These are phyloP conservation scores for Linnaemya tessellans DNA, from an alignment of 2,888 invertebrate genomes.

Conservation along the genomic window DNA sequence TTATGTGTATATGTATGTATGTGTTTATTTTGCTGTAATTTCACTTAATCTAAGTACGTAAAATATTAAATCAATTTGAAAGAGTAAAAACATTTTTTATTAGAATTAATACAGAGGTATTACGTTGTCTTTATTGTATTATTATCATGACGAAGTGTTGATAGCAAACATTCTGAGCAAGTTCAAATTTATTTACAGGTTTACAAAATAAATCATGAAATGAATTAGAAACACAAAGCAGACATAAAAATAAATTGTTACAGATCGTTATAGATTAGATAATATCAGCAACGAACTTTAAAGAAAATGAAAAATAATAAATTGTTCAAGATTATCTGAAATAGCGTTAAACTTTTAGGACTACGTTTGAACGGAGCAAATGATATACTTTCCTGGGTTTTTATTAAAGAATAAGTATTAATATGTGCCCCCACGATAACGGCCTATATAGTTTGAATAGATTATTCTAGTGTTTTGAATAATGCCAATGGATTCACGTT, in stretches of 20 bases:
- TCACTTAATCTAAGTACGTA: conserved; percentile 43
- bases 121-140: conserved; percentile 13
- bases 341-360: too few species aligned
- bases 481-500: too few species aligned
- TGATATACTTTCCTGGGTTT: too few species aligned
- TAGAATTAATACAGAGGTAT: conserved; percentile 34
- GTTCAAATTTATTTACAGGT: conserved; percentile 33
- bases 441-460: too few species aligned
- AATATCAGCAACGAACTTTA: neutral
- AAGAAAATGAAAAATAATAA: neutral
- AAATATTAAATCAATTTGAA: conserved; percentile 43
- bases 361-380: too few species aligned
- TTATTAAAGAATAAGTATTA: too few species aligned
- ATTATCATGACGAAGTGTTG: conserved; percentile 21
- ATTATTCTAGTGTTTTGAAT: too few species aligned
- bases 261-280: conserved; percentile 10
- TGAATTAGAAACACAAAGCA: neutral
- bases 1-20: conserved; percentile 2
- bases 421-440: too few species aligned
- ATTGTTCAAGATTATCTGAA: too few species aligned
- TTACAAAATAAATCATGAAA: conserved; percentile 11
- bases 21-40: conserved; percentile 7
- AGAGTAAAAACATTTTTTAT: conserved; percentile 31
- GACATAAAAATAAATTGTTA: neutral
- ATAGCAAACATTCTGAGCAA: conserved; percentile 30